Conservation (phyloP, 2,888 invertebrate genomes). For the Norana najaformis region DNA sequence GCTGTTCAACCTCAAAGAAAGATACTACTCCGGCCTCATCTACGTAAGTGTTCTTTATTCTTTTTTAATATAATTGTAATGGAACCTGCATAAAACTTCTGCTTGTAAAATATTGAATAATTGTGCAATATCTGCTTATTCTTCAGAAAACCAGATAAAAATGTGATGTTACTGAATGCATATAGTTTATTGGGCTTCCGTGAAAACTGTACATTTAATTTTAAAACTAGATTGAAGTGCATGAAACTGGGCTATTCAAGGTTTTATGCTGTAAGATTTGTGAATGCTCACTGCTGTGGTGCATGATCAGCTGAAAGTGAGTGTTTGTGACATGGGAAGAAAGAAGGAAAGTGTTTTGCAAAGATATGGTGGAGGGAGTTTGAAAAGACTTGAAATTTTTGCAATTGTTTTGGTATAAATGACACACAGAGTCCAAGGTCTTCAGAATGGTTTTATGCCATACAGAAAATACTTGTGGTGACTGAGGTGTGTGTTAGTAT, state of each 20-base stretch:
- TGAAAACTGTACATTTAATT: background rate
- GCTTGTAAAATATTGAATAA: background rate
- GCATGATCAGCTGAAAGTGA: too few species aligned
- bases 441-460: background rate
- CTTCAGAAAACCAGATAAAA: background rate
- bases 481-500: too few species aligned
- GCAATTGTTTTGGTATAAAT: background rate
- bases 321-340: too few species aligned
- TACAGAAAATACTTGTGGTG: too few species aligned
- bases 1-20: slow-evolving; percentile 97
- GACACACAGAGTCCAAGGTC: background rate
- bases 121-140: background rate
- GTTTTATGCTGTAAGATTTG: too few species aligned
- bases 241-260: too few species aligned
- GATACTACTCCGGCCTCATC: slow-evolving; percentile 98
- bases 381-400: background rate
- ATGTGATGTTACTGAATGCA: too few species aligned
- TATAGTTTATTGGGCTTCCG: too few species aligned
- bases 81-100: background rate
- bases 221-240: too few species aligned
- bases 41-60: slow-evolving; percentile 83
- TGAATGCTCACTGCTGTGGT: too few species aligned
- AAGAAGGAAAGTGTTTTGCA: background rate
- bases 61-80: background rate
- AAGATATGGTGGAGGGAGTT: background rate